Evolutionary conservation across 2,888 invertebrate genomes (phyloP).

Genomic region (Aleiodes leptofemur): DNA sequence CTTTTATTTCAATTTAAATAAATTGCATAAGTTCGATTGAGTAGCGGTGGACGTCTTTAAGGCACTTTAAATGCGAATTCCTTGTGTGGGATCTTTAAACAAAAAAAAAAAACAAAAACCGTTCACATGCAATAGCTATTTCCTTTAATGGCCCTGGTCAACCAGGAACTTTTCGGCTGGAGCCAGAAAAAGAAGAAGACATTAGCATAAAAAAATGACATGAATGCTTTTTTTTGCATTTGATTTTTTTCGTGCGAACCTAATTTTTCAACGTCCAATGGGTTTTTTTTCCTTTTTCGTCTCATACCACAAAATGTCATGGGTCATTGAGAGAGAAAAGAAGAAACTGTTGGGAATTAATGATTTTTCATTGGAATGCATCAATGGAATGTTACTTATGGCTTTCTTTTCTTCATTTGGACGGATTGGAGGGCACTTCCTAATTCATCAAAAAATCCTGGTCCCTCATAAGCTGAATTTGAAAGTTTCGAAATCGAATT

Average conservation of each 20-base stretch:
- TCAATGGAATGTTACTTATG: slow-evolving; percentile 51
- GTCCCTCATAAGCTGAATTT: slow-evolving; percentile 53
- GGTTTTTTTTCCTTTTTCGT: neutral
- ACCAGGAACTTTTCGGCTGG: too few species aligned
- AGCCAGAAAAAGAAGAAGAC: slow-evolving; percentile 12
- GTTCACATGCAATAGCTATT: slow-evolving; percentile 54
- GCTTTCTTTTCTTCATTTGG: slow-evolving; percentile 39
- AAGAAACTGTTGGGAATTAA: slow-evolving; percentile 32
- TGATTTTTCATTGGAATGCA: slow-evolving; percentile 48
- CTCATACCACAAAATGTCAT: slow-evolving; percentile 14
- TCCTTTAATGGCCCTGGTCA: slow-evolving; percentile 45
- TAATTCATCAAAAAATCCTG: slow-evolving; percentile 48
- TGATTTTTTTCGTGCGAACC: neutral
- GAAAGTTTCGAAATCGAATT: neutral
- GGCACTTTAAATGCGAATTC: slow-evolving; percentile 71
- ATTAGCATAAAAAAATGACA: slow-evolving; percentile 8
- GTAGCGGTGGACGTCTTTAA: slow-evolving; percentile 63
- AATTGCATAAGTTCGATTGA: slow-evolving; percentile 58
- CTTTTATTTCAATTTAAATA: slow-evolving; percentile 50
- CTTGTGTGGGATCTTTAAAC: slow-evolving; percentile 56
- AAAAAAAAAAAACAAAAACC: slow-evolving; percentile 55
- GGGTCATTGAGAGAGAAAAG: slow-evolving; percentile 15
- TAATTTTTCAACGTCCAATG: slow-evolving; percentile 6
- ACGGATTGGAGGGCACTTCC: slow-evolving; percentile 53
- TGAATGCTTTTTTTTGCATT: slow-evolving; percentile 47